Conservation (phyloP, 2,113 vertebrate species). For the Phoxinus phoxinus region DNA sequence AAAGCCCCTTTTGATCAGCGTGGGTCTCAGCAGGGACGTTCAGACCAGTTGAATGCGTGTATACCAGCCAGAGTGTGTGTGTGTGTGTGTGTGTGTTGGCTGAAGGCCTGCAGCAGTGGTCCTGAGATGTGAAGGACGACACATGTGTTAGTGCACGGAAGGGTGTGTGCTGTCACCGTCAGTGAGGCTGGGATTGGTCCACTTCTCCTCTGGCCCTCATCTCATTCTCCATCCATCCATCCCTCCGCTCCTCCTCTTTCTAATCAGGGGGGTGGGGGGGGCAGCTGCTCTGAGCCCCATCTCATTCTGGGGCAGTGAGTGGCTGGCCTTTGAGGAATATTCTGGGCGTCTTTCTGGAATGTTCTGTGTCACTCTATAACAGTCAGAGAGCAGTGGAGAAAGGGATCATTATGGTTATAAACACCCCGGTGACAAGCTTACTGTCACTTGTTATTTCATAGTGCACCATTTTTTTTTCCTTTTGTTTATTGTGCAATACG, state of each 20-base stretch:
- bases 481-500: background rate
- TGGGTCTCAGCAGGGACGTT: conserved; percentile 28
- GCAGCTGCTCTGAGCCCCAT: conserved; percentile 57
- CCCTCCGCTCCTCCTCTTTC: conserved; percentile 59
- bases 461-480: background rate
- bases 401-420: conserved; percentile 1
- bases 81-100: conserved; percentile 33
- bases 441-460: background rate
- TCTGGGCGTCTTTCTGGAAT: conserved; percentile 47
- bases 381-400: conserved; percentile 41
- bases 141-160: conserved; percentile 70
- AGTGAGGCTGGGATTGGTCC: conserved; percentile 44
- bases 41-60: conserved; percentile 45
- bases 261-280: conserved; percentile 65
- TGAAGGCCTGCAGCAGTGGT: conserved; percentile 73
- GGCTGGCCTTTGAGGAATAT: conserved; percentile 79
- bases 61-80: conserved; percentile 34
- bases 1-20: conserved; percentile 36
- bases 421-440: background rate
- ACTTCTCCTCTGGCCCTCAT: conserved; percentile 51
- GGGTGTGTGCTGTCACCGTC: conserved; percentile 66
- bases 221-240: conserved; percentile 50
- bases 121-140: conserved; percentile 75
- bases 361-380: conserved; percentile 36
- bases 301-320: conserved; percentile 66